Evolutionary conservation across 1,140 invertebrate genomes (phyloP).

Genomic region (Cotesia glomerata): DNA sequence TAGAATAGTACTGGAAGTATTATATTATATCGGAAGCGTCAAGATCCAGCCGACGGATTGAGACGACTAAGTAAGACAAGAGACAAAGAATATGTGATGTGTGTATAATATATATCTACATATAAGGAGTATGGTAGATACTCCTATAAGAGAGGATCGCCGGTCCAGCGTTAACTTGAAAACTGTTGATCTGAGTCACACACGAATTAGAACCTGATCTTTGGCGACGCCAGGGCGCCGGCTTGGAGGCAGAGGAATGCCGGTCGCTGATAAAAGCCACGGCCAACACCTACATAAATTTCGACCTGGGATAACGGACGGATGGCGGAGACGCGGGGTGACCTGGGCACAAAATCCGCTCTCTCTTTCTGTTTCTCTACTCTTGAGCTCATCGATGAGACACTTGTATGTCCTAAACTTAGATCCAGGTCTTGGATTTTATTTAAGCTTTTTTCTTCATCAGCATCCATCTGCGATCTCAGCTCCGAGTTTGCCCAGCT

Average conservation of each 20-base stretch:
- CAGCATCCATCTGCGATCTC: background rate
- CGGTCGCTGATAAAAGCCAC: constrained; percentile 62
- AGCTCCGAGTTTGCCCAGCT: background rate
- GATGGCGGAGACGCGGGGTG: constrained; percentile 7
- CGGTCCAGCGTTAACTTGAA: constrained; percentile 3
- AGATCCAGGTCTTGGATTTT: constrained; percentile 33
- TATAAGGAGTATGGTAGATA: too few relatives aligned
- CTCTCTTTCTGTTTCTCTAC: background rate
- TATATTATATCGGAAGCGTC: too few relatives aligned
- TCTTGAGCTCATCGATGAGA: constrained; percentile 43
- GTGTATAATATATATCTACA: too few relatives aligned
- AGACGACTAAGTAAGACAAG: too few relatives aligned
- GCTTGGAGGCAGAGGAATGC: constrained; percentile 60
- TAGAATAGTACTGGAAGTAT: too few relatives aligned
- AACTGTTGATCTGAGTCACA: constrained; percentile 42
- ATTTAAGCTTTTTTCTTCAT: background rate
- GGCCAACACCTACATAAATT: constrained; percentile 65
- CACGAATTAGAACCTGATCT: constrained; percentile 63
- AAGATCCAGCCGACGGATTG: too few relatives aligned
- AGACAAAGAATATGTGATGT: too few relatives aligned
- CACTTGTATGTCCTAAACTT: constrained; percentile 58
- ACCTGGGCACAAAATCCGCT: background rate
- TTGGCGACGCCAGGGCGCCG: constrained; percentile 61
- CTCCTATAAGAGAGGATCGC: too few relatives aligned
- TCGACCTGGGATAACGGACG: constrained; percentile 57